Base-by-base conservation (phyloP, 2,113 vertebrate genomes). In the Nibea albiflora region DNA sequence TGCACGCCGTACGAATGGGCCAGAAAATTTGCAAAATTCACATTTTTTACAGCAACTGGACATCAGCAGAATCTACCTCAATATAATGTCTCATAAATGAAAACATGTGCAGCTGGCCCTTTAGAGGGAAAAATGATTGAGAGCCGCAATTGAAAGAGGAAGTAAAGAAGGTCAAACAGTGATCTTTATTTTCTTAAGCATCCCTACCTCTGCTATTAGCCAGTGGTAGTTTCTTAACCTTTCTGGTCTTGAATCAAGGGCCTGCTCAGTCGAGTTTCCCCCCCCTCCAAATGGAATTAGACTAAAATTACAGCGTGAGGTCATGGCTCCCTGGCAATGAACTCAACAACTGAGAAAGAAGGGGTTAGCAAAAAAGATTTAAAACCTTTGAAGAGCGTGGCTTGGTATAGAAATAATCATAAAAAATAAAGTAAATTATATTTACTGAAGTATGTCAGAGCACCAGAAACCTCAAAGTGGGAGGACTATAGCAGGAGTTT, bases 301-400 rank as follows among this genome's bases (percentile, higher is more conserved):
- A 91, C 67, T 85, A 74, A 92, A 92, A 93, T 93, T 92, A 85
- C 89, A 87, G 85, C 89, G 84, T 92, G 94, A 94, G 90, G 92
- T 94, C 92, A 93, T 80, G 87, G 83, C 75, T 84, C 68, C 56
- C 79, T 92, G 89, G 87, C 90, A 85, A 71, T 66, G 83, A 82
- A 88, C 79, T 82, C 87, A 88, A 85, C 80, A 80, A 92, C 76
- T 63, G 70, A 70, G 85, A 56, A 28, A 74, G 78, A 80, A 73
- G 26, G 62, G 62, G 60, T 78, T 75, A 62, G 84, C 53, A 47
- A 82, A 86, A 83, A 54, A 73, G 28, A 67, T 82, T 47, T 46
- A 5, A 86, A 87, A 70, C 62, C 85, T 93, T 93, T 93, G 91
- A 93, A 93, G 87, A 88, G 14, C 63, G 58, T 10, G 63, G 80